Evolutionary conservation across 2,113 vertebrate species (phyloP).

Genomic region (Heliornis fulica): DNA sequence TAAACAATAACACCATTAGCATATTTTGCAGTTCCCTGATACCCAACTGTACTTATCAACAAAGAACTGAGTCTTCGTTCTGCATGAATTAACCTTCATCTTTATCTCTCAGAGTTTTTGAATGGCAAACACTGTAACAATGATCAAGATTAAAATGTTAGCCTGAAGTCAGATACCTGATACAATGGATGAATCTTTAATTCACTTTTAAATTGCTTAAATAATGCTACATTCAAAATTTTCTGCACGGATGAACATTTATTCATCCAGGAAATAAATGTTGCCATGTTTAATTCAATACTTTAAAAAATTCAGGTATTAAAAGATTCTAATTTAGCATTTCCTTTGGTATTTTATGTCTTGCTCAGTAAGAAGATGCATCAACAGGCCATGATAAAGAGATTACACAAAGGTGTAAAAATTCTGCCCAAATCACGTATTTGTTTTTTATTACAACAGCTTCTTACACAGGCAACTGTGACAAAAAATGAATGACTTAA

Average conservation of each 20-base stretch:
- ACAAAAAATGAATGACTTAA: not conserved
- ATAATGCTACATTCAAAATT: conserved; percentile 46
- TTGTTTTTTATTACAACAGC: not conserved
- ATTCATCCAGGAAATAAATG: conserved; percentile 32
- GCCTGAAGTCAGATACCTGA: conserved; percentile 52
- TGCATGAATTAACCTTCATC: conserved; percentile 50
- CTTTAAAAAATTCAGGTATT: conserved; percentile 40
- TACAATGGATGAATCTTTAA: conserved; percentile 51
- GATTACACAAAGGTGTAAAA: not conserved
- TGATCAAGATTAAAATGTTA: conserved; percentile 51
- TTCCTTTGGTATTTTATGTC: conserved; percentile 30
- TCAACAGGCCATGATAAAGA: not conserved
- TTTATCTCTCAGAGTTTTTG: conserved; percentile 15
- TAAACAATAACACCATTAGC: not conserved
- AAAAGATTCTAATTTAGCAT: conserved; percentile 16
- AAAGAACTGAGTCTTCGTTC: not conserved
- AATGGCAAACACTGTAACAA: conserved; percentile 26
- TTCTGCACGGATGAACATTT: conserved; percentile 48
- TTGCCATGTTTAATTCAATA: conserved; percentile 65
- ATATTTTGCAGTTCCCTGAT: not conserved
- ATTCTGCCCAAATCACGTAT: not conserved
- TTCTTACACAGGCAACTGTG: not conserved
- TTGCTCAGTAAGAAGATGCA: not conserved
- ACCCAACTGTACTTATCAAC: not conserved
- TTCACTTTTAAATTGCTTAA: conserved; percentile 64